Evolutionary conservation across 2,113 vertebrate genomes (phyloP).

Genomic region (Lutjanus erythropterus): DNA sequence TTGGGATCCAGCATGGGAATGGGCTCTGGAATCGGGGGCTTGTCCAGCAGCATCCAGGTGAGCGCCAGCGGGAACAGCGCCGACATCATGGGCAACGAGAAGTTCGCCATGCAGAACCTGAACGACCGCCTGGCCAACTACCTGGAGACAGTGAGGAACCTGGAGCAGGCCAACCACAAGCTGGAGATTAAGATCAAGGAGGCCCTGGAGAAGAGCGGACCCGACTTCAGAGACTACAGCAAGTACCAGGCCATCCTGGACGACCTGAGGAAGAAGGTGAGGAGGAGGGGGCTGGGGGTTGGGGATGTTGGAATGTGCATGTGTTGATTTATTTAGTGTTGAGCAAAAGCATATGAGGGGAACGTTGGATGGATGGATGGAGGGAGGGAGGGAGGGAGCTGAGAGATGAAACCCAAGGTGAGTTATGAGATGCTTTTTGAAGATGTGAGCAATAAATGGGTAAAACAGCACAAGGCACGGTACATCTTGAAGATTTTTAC

Average conservation of each 20-base stretch:
- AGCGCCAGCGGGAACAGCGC: conserved; percentile 59
- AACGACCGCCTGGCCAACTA: conserved; percentile 87
- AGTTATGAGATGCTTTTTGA: conserved; percentile 10
- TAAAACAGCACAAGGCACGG: neutral
- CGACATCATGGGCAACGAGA: conserved; percentile 87
- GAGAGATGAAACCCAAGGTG: conserved; percentile 29
- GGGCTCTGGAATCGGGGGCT: conserved; percentile 64
- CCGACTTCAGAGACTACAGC: conserved; percentile 86
- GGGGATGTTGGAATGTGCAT: neutral
- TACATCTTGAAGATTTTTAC: neutral
- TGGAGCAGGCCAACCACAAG: conserved; percentile 86
- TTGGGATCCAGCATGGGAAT: conserved; percentile 56
- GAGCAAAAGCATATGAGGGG: conserved; percentile 21
- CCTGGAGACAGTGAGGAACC: conserved; percentile 85
- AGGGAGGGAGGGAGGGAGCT: neutral
- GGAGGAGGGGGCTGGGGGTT: conserved; percentile 62
- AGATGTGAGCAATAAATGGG: neutral
- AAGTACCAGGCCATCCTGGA: conserved; percentile 84
- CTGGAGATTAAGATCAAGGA: conserved; percentile 87
- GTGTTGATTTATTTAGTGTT: conserved; percentile 17
- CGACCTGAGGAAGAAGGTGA: conserved; percentile 86
- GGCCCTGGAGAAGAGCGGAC: conserved; percentile 85
- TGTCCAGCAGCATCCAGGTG: conserved; percentile 77
- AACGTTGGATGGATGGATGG: neutral
- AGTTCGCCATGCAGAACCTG: conserved; percentile 88